A percentile compares a stretch with the other conserved stretches of the same genome.
These are phyloP conservation scores for Laterallus jamaicensis DNA, from an alignment of 2,113 vertebrate genomes.

Conservation along the genomic window DNA sequence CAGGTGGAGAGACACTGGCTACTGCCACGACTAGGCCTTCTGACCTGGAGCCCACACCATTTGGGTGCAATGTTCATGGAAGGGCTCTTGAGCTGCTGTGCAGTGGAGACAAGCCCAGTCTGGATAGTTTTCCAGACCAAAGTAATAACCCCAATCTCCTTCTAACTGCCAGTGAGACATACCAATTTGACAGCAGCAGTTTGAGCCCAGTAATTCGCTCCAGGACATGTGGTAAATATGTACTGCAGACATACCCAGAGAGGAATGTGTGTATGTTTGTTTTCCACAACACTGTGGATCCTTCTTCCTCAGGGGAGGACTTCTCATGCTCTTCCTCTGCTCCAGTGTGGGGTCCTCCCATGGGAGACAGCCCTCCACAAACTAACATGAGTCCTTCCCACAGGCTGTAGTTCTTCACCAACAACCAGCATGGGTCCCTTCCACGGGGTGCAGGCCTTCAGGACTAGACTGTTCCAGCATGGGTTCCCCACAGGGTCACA, in stretches of 20 bases:
- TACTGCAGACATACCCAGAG: not conserved
- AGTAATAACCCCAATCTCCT: not conserved
- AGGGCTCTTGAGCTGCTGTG: not conserved
- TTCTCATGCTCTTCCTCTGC: no score
- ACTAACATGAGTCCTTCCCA: no score
- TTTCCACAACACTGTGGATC: not conserved
- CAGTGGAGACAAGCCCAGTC: not conserved
- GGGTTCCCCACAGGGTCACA: no score
- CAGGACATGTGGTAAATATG: not conserved
- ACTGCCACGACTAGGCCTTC: not conserved
- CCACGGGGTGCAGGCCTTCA: no score
- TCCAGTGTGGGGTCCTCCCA: no score
- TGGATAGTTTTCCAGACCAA: not conserved
- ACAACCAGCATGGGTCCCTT: no score
- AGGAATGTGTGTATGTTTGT: not conserved
- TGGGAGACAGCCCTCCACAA: no score
- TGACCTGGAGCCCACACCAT: not conserved
- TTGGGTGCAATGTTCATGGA: not conserved
- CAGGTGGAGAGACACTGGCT: not conserved
- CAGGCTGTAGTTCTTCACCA: no score
- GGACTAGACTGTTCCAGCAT: no score
- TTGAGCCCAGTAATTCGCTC: not conserved
- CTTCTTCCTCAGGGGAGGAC: no score
- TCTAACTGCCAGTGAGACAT: not conserved
- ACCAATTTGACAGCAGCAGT: not conserved